These are phyloP conservation scores for Chrysolina oricalcia DNA, from an alignment of 2,888 invertebrate species.

Conservation along the genomic window DNA sequence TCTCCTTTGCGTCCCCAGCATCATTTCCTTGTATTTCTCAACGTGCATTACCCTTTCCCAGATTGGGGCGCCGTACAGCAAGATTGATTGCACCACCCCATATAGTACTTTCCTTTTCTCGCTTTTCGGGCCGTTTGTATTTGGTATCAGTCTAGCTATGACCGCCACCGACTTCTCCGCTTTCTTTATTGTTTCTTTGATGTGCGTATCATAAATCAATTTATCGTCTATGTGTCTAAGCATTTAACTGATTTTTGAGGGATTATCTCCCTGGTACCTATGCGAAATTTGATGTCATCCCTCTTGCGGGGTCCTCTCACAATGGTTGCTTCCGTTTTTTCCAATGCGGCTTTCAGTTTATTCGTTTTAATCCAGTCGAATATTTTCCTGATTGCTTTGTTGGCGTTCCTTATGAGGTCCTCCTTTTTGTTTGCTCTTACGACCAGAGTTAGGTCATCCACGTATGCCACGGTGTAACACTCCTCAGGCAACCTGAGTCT, in stretches of 20 bases:
- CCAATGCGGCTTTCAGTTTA: neutral
- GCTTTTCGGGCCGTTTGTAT: slow-evolving; percentile 35
- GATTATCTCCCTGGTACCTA: slow-evolving; percentile 14
- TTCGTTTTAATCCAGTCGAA: slow-evolving; percentile 13
- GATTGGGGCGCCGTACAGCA: slow-evolving; percentile 44
- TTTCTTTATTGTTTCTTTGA: too few relatives aligned
- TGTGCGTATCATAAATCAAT: too few relatives aligned
- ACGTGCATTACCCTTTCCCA: slow-evolving; percentile 31
- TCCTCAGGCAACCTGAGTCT: neutral
- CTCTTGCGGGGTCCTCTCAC: slow-evolving; percentile 21
- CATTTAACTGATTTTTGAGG: slow-evolving; percentile 27
- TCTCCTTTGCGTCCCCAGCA: slow-evolving; percentile 27
- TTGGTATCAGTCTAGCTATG: slow-evolving; percentile 53
- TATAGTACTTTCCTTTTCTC: slow-evolving; percentile 34
- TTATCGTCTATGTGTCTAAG: too few relatives aligned
- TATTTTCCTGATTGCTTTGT: too few relatives aligned
- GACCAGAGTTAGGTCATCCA: neutral
- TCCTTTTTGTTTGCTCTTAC: neutral
- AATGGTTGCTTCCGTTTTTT: slow-evolving; percentile 37
- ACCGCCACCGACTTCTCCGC: slow-evolving; percentile 39
- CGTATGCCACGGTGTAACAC: neutral
- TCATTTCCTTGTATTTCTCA: neutral
- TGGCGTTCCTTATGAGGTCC: neutral
- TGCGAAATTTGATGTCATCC: slow-evolving; percentile 15
- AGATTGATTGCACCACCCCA: slow-evolving; percentile 33